Percentiles rank a stretch among this genome's conserved stretches.
Evolutionary conservation across 2,113 vertebrate species (phyloP).

Genomic region (Cheilinus undulatus): DNA sequence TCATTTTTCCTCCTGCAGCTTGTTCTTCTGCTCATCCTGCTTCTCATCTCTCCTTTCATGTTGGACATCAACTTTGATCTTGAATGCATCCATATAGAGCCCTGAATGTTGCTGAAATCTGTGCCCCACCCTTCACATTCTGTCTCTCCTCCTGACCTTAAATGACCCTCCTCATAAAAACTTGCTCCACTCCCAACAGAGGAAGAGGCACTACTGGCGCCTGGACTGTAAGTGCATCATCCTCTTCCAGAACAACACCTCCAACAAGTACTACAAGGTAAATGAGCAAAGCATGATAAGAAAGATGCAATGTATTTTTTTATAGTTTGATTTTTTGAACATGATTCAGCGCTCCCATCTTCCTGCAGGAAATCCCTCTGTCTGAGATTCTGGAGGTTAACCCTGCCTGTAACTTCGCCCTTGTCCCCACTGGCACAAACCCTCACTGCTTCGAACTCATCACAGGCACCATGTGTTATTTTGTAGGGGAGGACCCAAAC

Average conservation of each 20-base stretch:
- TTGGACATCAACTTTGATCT: constrained; percentile 17
- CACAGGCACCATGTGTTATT: constrained; percentile 89
- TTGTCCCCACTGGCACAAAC: constrained; percentile 85
- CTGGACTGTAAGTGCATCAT: constrained; percentile 93
- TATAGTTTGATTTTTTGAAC: not conserved
- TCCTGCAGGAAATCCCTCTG: constrained; percentile 88
- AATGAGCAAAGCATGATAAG: not conserved
- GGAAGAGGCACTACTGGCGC: constrained; percentile 92
- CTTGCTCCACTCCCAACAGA: constrained; percentile 76
- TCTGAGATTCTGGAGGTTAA: constrained; percentile 89
- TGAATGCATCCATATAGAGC: constrained; percentile 48
- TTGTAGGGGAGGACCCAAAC: constrained; percentile 88
- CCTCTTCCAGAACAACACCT: constrained; percentile 92
- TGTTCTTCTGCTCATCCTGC: constrained; percentile 33
- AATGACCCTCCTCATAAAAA: constrained; percentile 41
- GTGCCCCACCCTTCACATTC: constrained; percentile 1
- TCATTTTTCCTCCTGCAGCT: constrained; percentile 44
- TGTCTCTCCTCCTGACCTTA: constrained; percentile 24
- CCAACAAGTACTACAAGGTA: constrained; percentile 94
- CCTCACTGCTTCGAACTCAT: constrained; percentile 91
- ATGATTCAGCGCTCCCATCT: not conserved
- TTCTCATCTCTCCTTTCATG: constrained; percentile 40
- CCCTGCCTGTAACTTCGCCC: constrained; percentile 83
- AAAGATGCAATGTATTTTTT: not conserved
- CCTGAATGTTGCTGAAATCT: constrained; percentile 27